These are phyloP conservation scores for Leucoraja ocellata DNA, from an alignment of 2,797 vertebrate species.

Conservation along the genomic window DNA sequence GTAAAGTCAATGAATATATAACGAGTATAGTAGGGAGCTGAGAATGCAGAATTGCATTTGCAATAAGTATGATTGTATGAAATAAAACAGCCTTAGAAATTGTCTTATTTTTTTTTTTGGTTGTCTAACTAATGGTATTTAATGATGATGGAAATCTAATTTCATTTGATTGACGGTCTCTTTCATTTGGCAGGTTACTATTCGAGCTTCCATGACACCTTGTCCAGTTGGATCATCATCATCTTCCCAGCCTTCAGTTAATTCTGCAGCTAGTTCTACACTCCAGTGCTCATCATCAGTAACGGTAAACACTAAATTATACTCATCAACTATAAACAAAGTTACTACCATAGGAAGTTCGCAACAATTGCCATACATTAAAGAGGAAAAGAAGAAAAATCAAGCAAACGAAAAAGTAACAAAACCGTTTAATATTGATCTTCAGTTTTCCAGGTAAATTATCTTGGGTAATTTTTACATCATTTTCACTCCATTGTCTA, in stretches of 20 bases:
- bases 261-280: constrained; percentile 54
- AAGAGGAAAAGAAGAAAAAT: constrained; percentile 57
- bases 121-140: not conserved
- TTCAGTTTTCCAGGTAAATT: constrained; percentile 74
- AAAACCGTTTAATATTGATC: constrained; percentile 56
- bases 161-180: not conserved
- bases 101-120: not conserved
- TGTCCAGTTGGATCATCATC: constrained; percentile 61
- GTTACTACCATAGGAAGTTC: not conserved
- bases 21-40: no score
- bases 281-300: constrained; percentile 60
- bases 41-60: not conserved
- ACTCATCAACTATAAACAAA: constrained; percentile 43
- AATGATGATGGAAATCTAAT: not conserved
- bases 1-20: no score
- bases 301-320: constrained; percentile 54
- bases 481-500: not conserved
- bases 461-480: not conserved
- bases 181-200: constrained; percentile 72
- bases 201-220: constrained; percentile 78
- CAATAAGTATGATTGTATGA: not conserved
- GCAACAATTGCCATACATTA: not conserved
- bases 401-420: constrained; percentile 51
- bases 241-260: constrained; percentile 51
- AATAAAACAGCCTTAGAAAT: not conserved